Conservation (phyloP, 30 jellyfish, hydroid and myxozoan species). For the Clytia hemisphaerica region DNA sequence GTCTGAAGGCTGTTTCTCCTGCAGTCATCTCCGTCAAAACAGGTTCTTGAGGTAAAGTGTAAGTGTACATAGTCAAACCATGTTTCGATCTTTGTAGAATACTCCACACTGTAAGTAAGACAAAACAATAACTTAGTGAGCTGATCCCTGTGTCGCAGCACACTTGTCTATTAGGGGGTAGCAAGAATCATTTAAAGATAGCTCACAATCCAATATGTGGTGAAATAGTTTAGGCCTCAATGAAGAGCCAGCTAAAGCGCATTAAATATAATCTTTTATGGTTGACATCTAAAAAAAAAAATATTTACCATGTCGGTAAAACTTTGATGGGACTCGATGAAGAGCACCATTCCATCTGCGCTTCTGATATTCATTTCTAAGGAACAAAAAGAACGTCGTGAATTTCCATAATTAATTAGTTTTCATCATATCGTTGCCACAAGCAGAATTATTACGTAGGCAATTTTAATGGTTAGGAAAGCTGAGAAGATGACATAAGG, state of each 20-base stretch:
- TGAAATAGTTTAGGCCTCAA: neutral
- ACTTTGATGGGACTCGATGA: constrained; percentile 60
- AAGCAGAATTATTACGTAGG: too few relatives aligned
- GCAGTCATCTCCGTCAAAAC: constrained; percentile 83
- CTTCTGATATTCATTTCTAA: constrained; percentile 65
- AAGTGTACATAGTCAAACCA: constrained; percentile 53
- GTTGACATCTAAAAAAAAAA: neutral
- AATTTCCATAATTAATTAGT: too few relatives aligned
- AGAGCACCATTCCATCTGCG: constrained; percentile 88
- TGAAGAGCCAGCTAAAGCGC: neutral
- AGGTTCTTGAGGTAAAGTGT: constrained; percentile 68
- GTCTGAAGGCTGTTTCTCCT: constrained; percentile 55
- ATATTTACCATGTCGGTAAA: constrained; percentile 62
- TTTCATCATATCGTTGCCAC: too few relatives aligned
- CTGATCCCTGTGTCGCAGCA: too few relatives aligned
- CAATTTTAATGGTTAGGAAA: too few relatives aligned
- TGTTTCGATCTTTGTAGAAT: constrained; percentile 68
- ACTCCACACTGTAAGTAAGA: constrained; percentile 66
- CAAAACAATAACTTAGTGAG: neutral
- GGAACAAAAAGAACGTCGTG: neutral
- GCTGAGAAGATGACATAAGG: too few relatives aligned
- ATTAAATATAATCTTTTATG: neutral
- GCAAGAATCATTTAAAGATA: neutral
- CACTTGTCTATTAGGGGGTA: too few relatives aligned
- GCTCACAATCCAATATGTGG: neutral